Base-by-base conservation (phyloP, 2,113 vertebrate genomes). In the Cyanoderma ruficeps region DNA sequence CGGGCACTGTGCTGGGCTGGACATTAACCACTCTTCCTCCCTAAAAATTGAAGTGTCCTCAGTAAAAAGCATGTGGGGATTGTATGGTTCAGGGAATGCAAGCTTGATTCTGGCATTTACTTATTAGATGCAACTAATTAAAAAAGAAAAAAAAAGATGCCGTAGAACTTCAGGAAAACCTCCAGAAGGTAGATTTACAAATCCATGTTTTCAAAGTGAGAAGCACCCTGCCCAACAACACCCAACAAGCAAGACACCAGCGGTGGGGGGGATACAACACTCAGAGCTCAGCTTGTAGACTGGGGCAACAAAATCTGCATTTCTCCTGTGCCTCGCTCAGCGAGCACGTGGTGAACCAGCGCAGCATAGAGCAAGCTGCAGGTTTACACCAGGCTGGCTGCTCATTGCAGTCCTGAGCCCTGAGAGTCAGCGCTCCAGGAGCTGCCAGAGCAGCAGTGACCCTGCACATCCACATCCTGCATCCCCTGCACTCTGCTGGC, bases 11-110 rank as follows among this genome's bases (percentile, higher is more conserved):
- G 4, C 13, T 42, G 59, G 19, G 30, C 23, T 61, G 52, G 39
- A 17, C 9, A 46, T n/a, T 41, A 44, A 9, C 50, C 11, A 17
- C 31, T 21, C 39, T 46, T 53, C 49, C 25, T 37, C 31, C n/a
- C 16, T 39, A 41, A 65, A 52, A 80, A 15, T 2, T 28, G 17
- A 76, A 28, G 2, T 9, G 12, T 22, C 31, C 47, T 37, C 47
- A 56, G 16, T 6, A 47, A 18, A 59, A 57, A 83, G 17, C n/a
- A n/a, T 0, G 1, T 18, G 23, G 23, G 30, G 6, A 56, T 39
- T 24, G 15, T 5, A 35, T 16, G 14, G 23, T 24, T 50, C 22
- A n/a, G 28, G 3, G 15, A 53, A 37, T 0, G 0, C 1, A 4
- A 27, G 15, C 16, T n/a, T 42, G 49, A 53, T 33, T 67, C 52